Percentiles rank a stretch among this genome's conserved stretches.
These are phyloP conservation scores for Eupleurogrammus muticus DNA, from an alignment of 2,797 vertebrate species.

Conservation along the genomic window DNA sequence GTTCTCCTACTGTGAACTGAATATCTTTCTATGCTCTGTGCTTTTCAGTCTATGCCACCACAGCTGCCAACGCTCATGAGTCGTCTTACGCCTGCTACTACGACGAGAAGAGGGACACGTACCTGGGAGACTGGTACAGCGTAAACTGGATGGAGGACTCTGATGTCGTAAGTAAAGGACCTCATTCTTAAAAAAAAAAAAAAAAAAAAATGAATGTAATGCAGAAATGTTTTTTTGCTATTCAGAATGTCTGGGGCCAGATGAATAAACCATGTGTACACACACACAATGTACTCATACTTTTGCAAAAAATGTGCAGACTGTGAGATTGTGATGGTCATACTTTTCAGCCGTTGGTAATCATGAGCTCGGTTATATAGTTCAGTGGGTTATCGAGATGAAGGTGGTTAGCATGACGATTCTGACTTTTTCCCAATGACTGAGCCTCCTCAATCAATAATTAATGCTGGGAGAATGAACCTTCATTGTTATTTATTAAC, in stretches of 20 bases:
- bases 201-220: background rate
- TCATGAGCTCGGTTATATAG: too few species aligned
- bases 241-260: conserved; percentile 13
- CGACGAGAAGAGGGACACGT: conserved; percentile 90
- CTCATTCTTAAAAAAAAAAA: too few species aligned
- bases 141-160: conserved; percentile 99
- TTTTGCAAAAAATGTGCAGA: too few species aligned
- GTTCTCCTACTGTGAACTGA: background rate
- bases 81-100: conserved; percentile 98
- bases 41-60: conserved; percentile 93
- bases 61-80: conserved; percentile 90
- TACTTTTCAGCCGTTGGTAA: too few species aligned
- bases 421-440: too few species aligned
- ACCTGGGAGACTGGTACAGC: conserved; percentile 97
- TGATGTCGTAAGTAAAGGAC: conserved; percentile 82
- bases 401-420: too few species aligned
- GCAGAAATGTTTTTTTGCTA: background rate
- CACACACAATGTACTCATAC: too few species aligned
- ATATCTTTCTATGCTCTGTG: background rate
- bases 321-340: too few species aligned
- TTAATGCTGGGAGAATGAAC: too few species aligned
- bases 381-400: too few species aligned
- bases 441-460: too few species aligned
- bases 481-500: too few species aligned
- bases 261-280: background rate